Evolutionary conservation across 2,888 invertebrate species (phyloP), one percentile per base, ranked within the genome.

Genomic region (Lacanobia wlatinum): DNA sequence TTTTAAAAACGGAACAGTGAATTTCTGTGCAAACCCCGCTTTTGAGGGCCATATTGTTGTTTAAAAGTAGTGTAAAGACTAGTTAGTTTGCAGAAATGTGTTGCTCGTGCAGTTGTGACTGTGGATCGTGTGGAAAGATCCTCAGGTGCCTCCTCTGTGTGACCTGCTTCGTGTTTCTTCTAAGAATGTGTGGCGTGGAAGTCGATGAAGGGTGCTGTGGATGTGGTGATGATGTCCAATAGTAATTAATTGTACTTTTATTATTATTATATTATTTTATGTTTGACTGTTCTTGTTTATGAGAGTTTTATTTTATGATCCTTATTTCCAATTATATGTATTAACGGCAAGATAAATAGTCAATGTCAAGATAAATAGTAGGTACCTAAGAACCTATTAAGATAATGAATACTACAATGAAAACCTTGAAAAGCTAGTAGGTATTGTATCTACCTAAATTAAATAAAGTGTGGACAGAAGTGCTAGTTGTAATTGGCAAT

Each of bases 121-220:
- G 95, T 69, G 92, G 92, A 0, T 78, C 90, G 0, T 95, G 94
- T 63, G 93, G 95, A 1, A 92, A 92, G 77, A 90, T 94, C 1
- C 67, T 95, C 18, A 90, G 91, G 52, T 95, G 95, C 72, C 84
- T 95, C 0, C 76, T 94, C 0, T 95, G 95, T 76, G 88, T 95
- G 0, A 93, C 94, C 0, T 85, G 92, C 0, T 92, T 92, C 18
- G 94, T 93, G 48, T 94, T 92, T 56, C 63, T 95, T 2, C 74
- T 93, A 46, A 92, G 88, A 70, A 88, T 94, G 91, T 95, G 95
- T 59, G 95, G 95, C 0, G 90, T 94, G 0, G 94, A 95, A 63
- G 88, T 93, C 0, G 91, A 92, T 10, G 94, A 93, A 2, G 90
- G 89, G 1, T 93, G 94, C 76, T 93, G 94, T 5, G 75, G 87